A percentile compares a stretch with the other conserved stretches of the same genome.
Evolutionary conservation across 23 tunicate genomes (phyloP).

Genomic region (Oikopleura albicans): DNA sequence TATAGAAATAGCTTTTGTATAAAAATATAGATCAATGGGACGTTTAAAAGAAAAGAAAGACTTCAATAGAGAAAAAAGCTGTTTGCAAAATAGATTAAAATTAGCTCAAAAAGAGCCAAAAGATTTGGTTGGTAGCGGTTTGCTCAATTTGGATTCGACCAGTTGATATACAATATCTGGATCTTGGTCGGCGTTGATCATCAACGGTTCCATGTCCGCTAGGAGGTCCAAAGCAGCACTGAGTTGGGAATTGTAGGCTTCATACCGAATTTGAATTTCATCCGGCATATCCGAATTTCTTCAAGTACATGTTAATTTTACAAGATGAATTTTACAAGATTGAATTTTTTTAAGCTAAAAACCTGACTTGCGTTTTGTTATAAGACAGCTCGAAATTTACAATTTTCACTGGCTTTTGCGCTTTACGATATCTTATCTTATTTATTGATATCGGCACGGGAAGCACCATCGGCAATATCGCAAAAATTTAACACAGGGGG

Average conservation of each 20-base stretch:
- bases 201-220: background rate
- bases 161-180: background rate
- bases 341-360: background rate
- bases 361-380: no score
- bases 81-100: no score
- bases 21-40: no score
- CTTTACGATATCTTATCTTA: no score
- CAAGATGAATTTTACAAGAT: background rate
- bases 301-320: no score
- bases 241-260: background rate
- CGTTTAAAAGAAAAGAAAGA: background rate
- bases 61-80: background rate
- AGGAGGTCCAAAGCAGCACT: background rate
- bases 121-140: background rate
- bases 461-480: no score
- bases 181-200: constrained; percentile 12
- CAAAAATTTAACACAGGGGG: no score
- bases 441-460: no score
- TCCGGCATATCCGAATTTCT: background rate
- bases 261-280: background rate
- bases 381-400: no score
- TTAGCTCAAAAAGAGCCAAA: no score
- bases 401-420: no score
- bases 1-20: background rate
- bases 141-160: background rate